These are phyloP conservation scores for Hyposoter didymator DNA, from an alignment of 2,888 invertebrate species.

Conservation along the genomic window DNA sequence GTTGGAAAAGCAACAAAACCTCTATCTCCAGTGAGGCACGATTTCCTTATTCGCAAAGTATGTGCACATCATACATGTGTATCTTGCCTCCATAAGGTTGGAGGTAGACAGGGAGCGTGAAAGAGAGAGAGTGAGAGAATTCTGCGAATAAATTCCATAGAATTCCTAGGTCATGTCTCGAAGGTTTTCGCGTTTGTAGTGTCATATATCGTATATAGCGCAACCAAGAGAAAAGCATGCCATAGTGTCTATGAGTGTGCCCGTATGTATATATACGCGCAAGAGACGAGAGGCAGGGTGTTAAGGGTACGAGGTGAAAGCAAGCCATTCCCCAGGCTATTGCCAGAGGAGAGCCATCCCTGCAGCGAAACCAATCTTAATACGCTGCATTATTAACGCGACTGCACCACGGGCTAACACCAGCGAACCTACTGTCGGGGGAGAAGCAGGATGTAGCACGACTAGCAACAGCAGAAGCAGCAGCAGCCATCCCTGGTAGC, in stretches of 20 bases:
- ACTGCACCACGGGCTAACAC: constrained; percentile 75
- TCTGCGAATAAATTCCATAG: constrained; percentile 74
- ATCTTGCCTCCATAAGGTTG: constrained; percentile 32
- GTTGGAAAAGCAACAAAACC: constrained; percentile 2
- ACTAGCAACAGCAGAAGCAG: constrained; percentile 38
- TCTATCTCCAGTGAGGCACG: constrained; percentile 38
- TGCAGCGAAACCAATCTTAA: constrained; percentile 80
- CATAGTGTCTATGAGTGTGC: constrained; percentile 12
- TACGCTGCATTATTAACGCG: constrained; percentile 81
- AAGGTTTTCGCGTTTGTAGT: constrained; percentile 70
- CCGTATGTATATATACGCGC: constrained; percentile 4
- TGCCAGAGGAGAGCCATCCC: constrained; percentile 59
- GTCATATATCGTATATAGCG: constrained; percentile 52
- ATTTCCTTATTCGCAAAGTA: constrained; percentile 57
- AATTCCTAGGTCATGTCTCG: constrained; percentile 79
- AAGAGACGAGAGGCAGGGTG: constrained; percentile 40
- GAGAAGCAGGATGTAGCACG: constrained; percentile 45
- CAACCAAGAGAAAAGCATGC: constrained; percentile 18
- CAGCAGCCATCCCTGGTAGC: constrained; percentile 37
- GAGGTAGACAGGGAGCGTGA: background rate
- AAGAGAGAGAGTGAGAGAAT: constrained; percentile 13
- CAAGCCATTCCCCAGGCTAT: constrained; percentile 66
- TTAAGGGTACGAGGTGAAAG: constrained; percentile 43
- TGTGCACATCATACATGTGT: constrained; percentile 29
- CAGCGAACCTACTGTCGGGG: constrained; percentile 39